Evolutionary conservation across 2,113 vertebrate species (phyloP).

Genomic region (Bos taurus): ARS-UCD2.0 NC_037329.1:109956501-109957000

Average conservation of each 20-base stretch:
- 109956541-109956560: not conserved
- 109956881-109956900: not conserved
- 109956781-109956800: too few relatives aligned
- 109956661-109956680: not conserved
- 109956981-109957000: not conserved
- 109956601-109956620: not conserved
- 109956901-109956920: not conserved
- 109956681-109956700: not conserved
- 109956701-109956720: not conserved
- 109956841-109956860: not conserved
- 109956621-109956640: not conserved
- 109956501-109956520: not conserved
- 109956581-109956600: not conserved
- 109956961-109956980: not conserved
- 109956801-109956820: too few relatives aligned
- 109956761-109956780: too few relatives aligned
- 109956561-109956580: not conserved
- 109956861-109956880: not conserved
- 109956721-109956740: not conserved
- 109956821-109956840: too few relatives aligned
- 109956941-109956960: not conserved
- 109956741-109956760: too few relatives aligned
- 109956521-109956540: not conserved
- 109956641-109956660: not conserved
- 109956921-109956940: not conserved